These are phyloP conservation scores for Plebejus argus DNA, from an alignment of 2,888 invertebrate species.

Conservation along the genomic window DNA sequence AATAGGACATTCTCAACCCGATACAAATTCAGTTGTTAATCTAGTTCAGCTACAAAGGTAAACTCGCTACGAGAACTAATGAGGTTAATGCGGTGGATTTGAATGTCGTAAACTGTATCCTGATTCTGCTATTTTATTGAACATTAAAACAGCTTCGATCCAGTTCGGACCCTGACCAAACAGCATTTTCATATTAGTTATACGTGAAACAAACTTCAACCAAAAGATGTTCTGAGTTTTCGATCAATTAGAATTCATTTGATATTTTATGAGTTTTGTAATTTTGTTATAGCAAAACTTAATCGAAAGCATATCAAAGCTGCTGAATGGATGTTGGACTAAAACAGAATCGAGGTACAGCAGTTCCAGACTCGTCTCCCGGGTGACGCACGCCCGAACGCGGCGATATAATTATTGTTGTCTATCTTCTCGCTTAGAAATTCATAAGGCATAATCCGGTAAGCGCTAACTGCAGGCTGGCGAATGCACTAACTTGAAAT, in stretches of 20 bases:
- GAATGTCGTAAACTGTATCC: conserved; percentile 2
- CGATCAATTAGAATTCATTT: neutral
- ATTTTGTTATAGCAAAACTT: neutral
- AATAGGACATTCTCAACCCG: conserved; percentile 41
- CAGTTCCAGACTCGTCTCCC: neutral
- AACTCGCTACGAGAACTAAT: conserved; percentile 40
- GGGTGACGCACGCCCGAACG: conserved; percentile 25
- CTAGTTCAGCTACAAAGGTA: conserved; percentile 47
- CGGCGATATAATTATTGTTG: conserved; percentile 21
- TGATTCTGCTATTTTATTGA: neutral
- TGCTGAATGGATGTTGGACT: neutral
- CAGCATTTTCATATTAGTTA: neutral
- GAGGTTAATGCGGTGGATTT: conserved; percentile 36
- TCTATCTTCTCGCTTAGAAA: conserved; percentile 15
- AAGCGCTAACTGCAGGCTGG: neutral
- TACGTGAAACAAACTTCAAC: neutral
- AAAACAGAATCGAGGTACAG: neutral
- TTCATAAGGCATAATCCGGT: conserved; percentile 17
- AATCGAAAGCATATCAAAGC: neutral
- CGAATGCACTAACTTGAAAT: conserved; percentile 11
- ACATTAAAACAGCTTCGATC: neutral
- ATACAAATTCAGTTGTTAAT: conserved; percentile 59
- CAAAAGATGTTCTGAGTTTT: neutral
- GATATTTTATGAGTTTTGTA: neutral
- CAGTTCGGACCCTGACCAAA: neutral